These are phyloP conservation scores for Setophaga petechia DNA, from an alignment of 2,113 vertebrate genomes.

Conservation along the genomic window DNA sequence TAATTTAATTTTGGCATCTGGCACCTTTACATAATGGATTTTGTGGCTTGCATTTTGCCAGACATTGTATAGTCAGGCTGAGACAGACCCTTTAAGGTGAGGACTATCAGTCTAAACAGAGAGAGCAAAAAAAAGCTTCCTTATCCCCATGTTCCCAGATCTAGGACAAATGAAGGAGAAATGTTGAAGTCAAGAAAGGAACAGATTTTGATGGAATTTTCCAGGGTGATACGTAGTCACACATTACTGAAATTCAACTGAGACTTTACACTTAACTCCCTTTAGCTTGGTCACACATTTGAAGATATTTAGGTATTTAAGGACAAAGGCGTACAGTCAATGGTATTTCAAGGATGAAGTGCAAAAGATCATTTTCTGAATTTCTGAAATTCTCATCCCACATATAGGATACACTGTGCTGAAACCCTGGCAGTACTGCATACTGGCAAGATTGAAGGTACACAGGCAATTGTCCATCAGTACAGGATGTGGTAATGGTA, in stretches of 20 bases:
- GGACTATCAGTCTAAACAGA: not conserved
- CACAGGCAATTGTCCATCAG: not conserved
- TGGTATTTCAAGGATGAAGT: not conserved
- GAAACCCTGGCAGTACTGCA: not conserved
- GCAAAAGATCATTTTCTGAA: not conserved
- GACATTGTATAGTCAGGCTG: not conserved
- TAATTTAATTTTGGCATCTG: not conserved
- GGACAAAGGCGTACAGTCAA: not conserved
- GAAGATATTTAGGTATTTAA: not conserved
- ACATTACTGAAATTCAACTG: not conserved
- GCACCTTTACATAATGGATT: not conserved
- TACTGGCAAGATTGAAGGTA: not conserved
- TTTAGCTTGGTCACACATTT: not conserved
- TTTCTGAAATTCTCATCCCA: not conserved
- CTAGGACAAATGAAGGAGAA: slow-evolving; percentile 22
- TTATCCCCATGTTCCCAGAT: not conserved
- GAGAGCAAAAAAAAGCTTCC: not conserved
- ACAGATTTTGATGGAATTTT: not conserved
- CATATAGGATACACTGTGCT: not conserved
- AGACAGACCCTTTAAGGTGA: not conserved
- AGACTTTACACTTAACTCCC: not conserved
- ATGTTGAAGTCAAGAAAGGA: not conserved
- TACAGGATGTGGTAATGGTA: no score
- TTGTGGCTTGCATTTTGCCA: not conserved
- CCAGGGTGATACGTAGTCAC: not conserved